phyloP scores from a whole-genome alignment of 2,797 vertebrate genomes.

The Poecilia wingei region DNA sequence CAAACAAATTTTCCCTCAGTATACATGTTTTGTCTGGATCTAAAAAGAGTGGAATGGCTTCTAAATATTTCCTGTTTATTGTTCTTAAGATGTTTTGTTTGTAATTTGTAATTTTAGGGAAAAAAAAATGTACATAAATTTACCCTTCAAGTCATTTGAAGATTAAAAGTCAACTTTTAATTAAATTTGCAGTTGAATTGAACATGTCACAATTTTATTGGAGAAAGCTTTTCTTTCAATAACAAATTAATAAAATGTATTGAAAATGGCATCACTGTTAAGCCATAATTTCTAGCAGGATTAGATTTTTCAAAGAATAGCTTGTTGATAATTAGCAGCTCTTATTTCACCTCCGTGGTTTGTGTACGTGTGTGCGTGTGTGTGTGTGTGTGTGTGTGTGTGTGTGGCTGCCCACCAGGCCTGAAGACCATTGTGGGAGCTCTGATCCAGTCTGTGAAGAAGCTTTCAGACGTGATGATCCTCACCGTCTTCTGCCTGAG shows the following conservation, averaged over 20 bases:
- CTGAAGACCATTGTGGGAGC: constrained; percentile 99
- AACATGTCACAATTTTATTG: not conserved
- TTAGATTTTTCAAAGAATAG: constrained; percentile 9
- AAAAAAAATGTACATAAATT: not conserved
- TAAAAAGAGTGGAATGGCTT: constrained; percentile 75
- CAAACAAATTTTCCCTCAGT: constrained; percentile 18
- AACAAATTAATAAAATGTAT: not conserved
- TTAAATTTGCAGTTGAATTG: not conserved
- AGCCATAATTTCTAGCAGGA: not conserved
- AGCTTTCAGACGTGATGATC: constrained; percentile 99
- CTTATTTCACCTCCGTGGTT: constrained; percentile 61
- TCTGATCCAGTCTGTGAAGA: constrained; percentile 99
- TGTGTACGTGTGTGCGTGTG: constrained; percentile 39
- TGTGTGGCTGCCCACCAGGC: constrained; percentile 79
- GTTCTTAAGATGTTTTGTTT: constrained; percentile 64
- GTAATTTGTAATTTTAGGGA: constrained; percentile 57
- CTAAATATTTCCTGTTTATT: constrained; percentile 72
- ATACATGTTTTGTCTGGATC: constrained; percentile 4
- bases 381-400: constrained; percentile 48
- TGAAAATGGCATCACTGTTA: not conserved
- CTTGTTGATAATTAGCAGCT: constrained; percentile 21
- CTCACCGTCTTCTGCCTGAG: constrained; percentile 99
- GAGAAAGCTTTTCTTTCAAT: not conserved
- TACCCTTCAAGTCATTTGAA: not conserved
- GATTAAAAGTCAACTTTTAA: constrained; percentile 12